These are phyloP conservation scores for Chaenogobius annularis DNA, from an alignment of 2,113 vertebrate genomes.

Conservation along the genomic window DNA sequence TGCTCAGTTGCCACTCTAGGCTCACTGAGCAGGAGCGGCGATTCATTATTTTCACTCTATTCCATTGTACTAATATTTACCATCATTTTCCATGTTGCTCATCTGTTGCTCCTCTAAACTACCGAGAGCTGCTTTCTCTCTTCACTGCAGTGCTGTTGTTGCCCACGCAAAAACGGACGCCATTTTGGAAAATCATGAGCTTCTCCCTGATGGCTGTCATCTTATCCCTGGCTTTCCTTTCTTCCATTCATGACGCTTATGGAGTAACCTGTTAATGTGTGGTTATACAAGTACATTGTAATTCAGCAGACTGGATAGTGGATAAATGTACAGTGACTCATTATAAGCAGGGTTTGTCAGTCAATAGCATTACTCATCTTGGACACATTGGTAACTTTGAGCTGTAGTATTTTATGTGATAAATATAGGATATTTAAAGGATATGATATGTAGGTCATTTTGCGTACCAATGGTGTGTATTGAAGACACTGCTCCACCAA, in stretches of 20 bases:
- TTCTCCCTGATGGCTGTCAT: constrained; percentile 40
- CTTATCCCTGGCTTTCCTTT: background rate
- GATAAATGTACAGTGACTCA: background rate
- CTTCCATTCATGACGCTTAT: constrained; percentile 11
- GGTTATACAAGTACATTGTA: background rate
- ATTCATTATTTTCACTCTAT: background rate
- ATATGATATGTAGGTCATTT: too few relatives aligned
- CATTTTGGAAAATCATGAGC: constrained; percentile 68
- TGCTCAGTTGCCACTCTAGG: too few relatives aligned
- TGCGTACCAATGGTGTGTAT: background rate
- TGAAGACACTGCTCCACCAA: too few relatives aligned
- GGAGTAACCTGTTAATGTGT: constrained; percentile 28
- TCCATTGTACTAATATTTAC: too few relatives aligned
- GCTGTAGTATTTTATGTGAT: background rate
- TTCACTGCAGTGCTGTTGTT: constrained; percentile 54
- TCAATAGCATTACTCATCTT: constrained; percentile 5
- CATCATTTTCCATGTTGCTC: background rate
- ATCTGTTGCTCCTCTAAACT: constrained; percentile 2
- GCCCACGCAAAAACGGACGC: constrained; percentile 65
- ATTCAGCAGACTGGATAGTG: background rate
- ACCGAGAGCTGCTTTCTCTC: constrained; percentile 36
- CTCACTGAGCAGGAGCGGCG: too few relatives aligned
- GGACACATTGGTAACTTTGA: constrained; percentile 20
- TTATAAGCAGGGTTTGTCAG: background rate
- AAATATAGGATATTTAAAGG: too few relatives aligned